Conservation (phyloP, 1,140 invertebrate genomes). For the Macrobrachium rosenbergii region DNA sequence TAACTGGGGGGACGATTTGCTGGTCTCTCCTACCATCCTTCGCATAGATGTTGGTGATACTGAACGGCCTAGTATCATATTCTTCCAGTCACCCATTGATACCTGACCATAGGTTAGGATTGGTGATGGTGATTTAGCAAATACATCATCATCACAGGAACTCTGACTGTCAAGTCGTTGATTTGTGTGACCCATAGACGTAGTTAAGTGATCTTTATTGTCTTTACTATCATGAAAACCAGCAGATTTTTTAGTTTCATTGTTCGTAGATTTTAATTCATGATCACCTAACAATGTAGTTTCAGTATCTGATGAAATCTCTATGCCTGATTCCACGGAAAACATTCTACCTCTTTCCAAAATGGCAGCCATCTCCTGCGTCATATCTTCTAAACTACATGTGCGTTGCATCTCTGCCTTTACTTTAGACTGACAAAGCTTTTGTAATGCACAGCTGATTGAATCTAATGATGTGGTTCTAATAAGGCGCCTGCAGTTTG, state of each 20-base stretch:
- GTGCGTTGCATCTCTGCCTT: slow-evolving; percentile 43
- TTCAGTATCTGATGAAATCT: neutral
- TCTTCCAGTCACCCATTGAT: slow-evolving; percentile 46
- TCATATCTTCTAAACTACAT: slow-evolving; percentile 51
- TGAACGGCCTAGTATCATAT: slow-evolving; percentile 46
- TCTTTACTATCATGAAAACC: too few species aligned
- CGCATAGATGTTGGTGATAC: slow-evolving; percentile 4
- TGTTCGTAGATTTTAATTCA: too few species aligned
- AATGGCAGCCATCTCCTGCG: slow-evolving; percentile 46
- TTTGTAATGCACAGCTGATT: slow-evolving; percentile 23
- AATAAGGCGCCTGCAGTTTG: slow-evolving; percentile 28
- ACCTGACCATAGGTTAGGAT: slow-evolving; percentile 34
- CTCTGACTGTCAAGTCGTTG: neutral
- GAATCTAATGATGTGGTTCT: slow-evolving; percentile 49
- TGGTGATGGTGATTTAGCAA: slow-evolving; percentile 27
- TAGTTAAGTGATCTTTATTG: neutral
- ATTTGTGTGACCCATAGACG: neutral
- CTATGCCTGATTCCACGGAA: slow-evolving; percentile 27
- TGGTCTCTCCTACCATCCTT: slow-evolving; percentile 25
- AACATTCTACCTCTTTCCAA: slow-evolving; percentile 42
- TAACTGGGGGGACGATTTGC: slow-evolving; percentile 54
- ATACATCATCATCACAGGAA: slow-evolving; percentile 41
- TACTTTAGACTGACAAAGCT: slow-evolving; percentile 12
- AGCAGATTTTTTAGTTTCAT: too few species aligned
- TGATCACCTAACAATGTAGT: too few species aligned